These are phyloP conservation scores for Salpingus planirostris DNA, from an alignment of 2,888 invertebrate species.

Conservation along the genomic window DNA sequence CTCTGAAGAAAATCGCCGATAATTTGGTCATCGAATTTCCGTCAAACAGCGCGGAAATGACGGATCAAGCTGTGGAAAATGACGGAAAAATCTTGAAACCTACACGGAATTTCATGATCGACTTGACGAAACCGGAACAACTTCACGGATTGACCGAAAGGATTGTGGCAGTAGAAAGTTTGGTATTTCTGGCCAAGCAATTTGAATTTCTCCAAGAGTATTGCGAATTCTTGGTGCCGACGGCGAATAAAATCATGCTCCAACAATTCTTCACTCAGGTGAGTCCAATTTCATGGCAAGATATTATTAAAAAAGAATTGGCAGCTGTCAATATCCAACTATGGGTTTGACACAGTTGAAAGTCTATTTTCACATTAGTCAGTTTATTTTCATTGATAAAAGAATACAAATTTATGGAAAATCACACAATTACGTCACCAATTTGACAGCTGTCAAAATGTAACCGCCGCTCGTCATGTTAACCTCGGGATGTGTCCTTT, in stretches of 20 bases:
- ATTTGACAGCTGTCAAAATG: neutral
- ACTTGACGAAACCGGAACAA: conserved; percentile 58
- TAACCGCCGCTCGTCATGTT: conserved; percentile 57
- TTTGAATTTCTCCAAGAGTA: conserved; percentile 76
- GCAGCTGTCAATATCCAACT: too few species aligned
- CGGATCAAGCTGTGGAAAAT: conserved; percentile 20
- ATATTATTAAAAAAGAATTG: too few species aligned
- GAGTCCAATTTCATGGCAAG: conserved; percentile 29
- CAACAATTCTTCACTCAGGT: conserved; percentile 62
- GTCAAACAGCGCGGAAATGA: conserved; percentile 22
- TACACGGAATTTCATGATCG: conserved; percentile 53
- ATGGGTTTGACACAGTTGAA: too few species aligned
- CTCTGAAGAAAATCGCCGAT: conserved; percentile 69
- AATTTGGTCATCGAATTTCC: conserved; percentile 50
- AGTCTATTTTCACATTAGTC: too few species aligned
- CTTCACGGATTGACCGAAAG: conserved; percentile 78
- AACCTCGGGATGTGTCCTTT: conserved; percentile 92
- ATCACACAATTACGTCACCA: too few species aligned
- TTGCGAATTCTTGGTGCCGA: conserved; percentile 72
- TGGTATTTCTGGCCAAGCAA: conserved; percentile 82
- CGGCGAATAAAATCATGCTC: conserved; percentile 57
- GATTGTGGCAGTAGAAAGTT: conserved; percentile 87
- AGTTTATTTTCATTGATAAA: too few species aligned
- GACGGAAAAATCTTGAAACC: conserved; percentile 44
- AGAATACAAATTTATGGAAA: too few species aligned